Conservation (phyloP, 2,113 vertebrate species). For the Cynopterus brachyotis region DNA sequence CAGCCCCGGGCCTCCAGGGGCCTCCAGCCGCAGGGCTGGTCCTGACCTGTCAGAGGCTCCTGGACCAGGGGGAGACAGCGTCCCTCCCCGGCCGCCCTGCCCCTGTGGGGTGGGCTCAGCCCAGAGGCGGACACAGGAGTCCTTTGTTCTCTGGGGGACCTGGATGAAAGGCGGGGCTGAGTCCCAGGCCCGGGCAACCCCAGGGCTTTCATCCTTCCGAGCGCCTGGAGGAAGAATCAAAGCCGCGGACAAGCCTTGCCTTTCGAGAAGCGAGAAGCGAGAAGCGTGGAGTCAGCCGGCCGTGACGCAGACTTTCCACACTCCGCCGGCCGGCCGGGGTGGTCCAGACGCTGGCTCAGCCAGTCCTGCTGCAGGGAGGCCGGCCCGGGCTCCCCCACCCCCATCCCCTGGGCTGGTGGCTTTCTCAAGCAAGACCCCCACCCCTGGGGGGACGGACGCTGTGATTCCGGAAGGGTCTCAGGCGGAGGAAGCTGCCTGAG, state of each 20-base stretch:
- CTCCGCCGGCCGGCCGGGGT: not conserved
- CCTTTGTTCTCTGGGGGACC: fast-evolving
- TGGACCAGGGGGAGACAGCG: fast-evolving
- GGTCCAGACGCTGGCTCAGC: not conserved
- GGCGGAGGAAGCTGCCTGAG: not conserved
- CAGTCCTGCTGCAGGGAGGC: not conserved
- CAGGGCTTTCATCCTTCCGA: not conserved
- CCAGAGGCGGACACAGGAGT: fast-evolving
- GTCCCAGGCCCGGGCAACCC: fast-evolving
- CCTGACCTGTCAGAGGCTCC: fast-evolving
- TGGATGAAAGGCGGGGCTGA: fast-evolving
- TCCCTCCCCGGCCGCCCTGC: not conserved
- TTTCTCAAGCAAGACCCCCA: not conserved
- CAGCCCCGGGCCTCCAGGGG: fast-evolving
- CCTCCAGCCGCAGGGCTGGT: not conserved
- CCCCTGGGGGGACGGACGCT: fast-evolving
- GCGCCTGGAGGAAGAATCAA: not conserved
- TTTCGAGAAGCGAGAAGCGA: not conserved
- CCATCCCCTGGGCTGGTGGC: fast-evolving
- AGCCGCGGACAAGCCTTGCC: not conserved
- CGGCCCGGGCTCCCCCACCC: too few species aligned
- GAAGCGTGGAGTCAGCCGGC: not conserved
- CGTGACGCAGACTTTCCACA: not conserved
- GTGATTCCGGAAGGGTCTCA: not conserved
- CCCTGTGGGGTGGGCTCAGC: fast-evolving